A percentile compares a stretch with the other conserved stretches of the same genome.
Evolutionary conservation across 1,140 invertebrate species (phyloP).

Genomic region (Coelopa frigida): DNA sequence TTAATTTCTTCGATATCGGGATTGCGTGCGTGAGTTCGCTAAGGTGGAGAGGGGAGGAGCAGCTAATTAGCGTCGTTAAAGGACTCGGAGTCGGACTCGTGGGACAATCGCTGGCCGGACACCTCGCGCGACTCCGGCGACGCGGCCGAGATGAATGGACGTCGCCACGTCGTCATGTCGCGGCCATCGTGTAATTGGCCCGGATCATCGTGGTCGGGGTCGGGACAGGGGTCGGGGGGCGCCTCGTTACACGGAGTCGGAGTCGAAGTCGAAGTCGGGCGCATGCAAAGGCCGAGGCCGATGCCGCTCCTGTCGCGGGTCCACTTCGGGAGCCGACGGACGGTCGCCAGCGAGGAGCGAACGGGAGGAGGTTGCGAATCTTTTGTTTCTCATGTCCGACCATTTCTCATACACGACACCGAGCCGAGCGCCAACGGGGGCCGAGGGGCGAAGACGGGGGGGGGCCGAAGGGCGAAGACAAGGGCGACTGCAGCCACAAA

Average conservation of each 20-base stretch:
- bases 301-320: background rate
- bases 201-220: too few species aligned
- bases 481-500: slow-evolving; percentile 30
- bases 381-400: slow-evolving; percentile 44
- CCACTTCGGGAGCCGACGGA: background rate
- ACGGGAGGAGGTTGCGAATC: too few species aligned
- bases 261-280: background rate
- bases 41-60: too few species aligned
- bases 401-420: slow-evolving; percentile 36
- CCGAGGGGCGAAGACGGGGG: slow-evolving; percentile 11
- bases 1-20: too few species aligned
- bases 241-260: too few species aligned
- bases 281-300: background rate
- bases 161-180: background rate
- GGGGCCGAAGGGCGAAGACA: slow-evolving; percentile 6
- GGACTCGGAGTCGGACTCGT: too few species aligned
- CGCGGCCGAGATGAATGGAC: background rate
- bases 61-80: too few species aligned
- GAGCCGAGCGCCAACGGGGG: slow-evolving; percentile 12
- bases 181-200: background rate
- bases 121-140: too few species aligned
- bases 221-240: too few species aligned
- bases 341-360: too few species aligned
- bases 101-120: too few species aligned
- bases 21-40: too few species aligned